Base-by-base conservation (phyloP, 1,140 invertebrate species). In the Nautilus pompilius region DNA sequence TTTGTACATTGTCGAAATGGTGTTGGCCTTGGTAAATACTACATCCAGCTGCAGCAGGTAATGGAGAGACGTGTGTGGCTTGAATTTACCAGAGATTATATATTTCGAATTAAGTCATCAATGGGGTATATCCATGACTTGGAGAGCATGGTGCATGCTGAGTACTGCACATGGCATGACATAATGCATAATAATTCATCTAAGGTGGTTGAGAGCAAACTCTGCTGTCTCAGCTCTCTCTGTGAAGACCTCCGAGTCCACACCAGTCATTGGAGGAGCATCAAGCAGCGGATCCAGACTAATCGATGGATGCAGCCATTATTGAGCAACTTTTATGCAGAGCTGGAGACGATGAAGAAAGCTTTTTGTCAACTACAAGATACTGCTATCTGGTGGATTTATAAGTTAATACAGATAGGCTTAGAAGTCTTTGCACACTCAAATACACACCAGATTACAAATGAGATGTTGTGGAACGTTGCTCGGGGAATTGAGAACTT, bases 341-440 rank as follows among this genome's bases (percentile, higher is more conserved):
- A 79, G 57, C 60, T 80, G 32, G 71, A 78, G 29, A 51, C 67
- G 24, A 67, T 82, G 1, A 69, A 65, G 30, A 61, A 68, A 17
- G 63, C 65, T 3, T 67, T 82, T 8, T 63, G 56, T 15, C 61
- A 73, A 6, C 56, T 78, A 22, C 66, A 72, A 28, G 68, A 76
- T 45, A 66, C 62, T 17, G 77, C 78, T 4, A 71, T 82, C n/a
- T 80, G 70, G 62, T 77, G 76, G 76, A 61, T 80, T 48, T 73
- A 79, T n/a, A 75, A 73, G 20, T 67, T 82, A 28, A 76, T 81
- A 1, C 55, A 74, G 8, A 72, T 80, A 34, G 80, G 80, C 1
- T 71, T 82, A 46, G 73, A 78, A 57, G 79, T 82, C 17, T 78
- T 81, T 61, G 78, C 78, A n/a, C 77, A 82, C 63, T 73, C 76